Base-by-base conservation (phyloP, 2,113 vertebrate genomes). In the Solea senegalensis region DNA sequence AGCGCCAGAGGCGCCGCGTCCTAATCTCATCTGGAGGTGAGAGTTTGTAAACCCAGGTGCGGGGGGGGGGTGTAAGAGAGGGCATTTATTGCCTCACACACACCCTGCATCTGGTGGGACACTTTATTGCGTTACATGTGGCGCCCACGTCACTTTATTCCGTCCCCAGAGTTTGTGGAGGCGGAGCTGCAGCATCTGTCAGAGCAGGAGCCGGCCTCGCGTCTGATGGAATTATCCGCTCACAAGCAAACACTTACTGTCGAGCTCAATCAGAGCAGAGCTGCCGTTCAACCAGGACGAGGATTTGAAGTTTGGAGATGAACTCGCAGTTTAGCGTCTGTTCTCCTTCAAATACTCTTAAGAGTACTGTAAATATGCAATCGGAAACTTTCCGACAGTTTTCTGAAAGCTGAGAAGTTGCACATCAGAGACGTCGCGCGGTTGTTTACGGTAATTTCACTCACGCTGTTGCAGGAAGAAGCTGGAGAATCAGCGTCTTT, bases 1-100 rank as follows among this genome's bases (percentile, higher is more conserved):
- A 67, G 40, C 11, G 76, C 84, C 76, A 4, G 58, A 73, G 82
- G 87, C 74, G 8, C 69, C 21, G 27, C 9, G n/a, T 81, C 74
- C 67, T 91, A 87, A 91, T 89, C 83, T 86, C 72, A 89, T 89
- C 84, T 86, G 71, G 77, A 81, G 86, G 82, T 79, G 80, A 82
- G 78, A 80, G 72, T 78, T 68, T 83, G 84, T 87, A 87, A 87
- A 87, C 79, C 78, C 87, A 77, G 77, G 59, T 48, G n/a, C 58
- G 53, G 58, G 6, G 63, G 56, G 40, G 69, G 52, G 43, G 56
- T 80, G 61, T 71, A 5, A 2, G 16, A 46, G 58, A 48, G 65
- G 69, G 51, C 44, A 16, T 73, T 89, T 84, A 90, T 90, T 90
- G 61, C 28, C 73, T 90, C 86, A 83, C 80, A 83, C 80, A 46